phyloP scores from a whole-genome alignment of 2,888 invertebrate species.

The Pristionchus mayeri region DNA sequence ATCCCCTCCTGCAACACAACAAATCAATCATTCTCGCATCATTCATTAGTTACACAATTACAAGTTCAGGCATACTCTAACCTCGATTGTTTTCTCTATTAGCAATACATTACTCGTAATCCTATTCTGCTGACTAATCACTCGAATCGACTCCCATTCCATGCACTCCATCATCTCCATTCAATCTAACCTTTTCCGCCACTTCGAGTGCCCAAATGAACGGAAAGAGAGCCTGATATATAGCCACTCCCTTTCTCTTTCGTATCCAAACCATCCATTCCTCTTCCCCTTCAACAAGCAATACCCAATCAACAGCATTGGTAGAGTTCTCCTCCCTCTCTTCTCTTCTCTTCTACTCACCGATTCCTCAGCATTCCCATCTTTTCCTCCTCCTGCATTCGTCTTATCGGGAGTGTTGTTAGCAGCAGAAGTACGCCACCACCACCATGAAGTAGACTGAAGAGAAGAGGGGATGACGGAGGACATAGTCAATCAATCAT shows the following conservation, averaged over 20 bases:
- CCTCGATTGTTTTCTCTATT: neutral
- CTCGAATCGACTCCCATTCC: neutral
- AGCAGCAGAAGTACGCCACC: neutral
- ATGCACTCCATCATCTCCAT: neutral
- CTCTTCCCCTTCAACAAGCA: no score
- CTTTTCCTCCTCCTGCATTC: neutral
- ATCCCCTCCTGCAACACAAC: conserved; percentile 57
- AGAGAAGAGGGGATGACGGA: neutral
- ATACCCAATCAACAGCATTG: no score
- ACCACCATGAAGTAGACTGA: conserved; percentile 19
- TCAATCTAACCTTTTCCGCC: conserved; percentile 17
- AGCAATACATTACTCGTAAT: neutral
- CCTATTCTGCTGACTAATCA: neutral
- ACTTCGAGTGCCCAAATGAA: conserved; percentile 18
- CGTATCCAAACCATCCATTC: no score
- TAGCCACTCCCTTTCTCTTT: neutral
- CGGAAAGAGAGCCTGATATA: conserved; percentile 23
- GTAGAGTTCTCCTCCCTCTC: no score
- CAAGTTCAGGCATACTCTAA: neutral
- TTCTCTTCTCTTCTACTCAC: neutral
- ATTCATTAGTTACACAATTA: neutral
- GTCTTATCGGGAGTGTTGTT: conserved; percentile 3
- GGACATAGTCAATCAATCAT: neutral
- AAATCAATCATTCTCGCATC: neutral
- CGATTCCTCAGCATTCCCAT: conserved; percentile 15